Evolutionary conservation across 2,888 invertebrate genomes (phyloP).

Genomic region (Punctoribates punctum): DNA sequence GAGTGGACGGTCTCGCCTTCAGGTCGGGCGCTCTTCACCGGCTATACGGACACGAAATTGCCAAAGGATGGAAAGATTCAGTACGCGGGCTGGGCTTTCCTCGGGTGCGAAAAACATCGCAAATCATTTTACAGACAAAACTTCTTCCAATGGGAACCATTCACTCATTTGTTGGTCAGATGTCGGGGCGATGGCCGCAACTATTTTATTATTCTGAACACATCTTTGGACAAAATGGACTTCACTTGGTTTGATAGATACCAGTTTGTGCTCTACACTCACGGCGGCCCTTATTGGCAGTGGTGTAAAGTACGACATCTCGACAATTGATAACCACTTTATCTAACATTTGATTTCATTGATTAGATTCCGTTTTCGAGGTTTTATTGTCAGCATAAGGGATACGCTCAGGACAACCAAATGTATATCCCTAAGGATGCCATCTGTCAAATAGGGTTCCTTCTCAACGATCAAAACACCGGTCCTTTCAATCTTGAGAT

Average conservation of each 20-base stretch:
- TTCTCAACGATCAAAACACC: constrained; percentile 70
- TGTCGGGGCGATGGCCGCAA: constrained; percentile 90
- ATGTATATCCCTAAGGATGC: constrained; percentile 60
- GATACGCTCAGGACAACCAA: constrained; percentile 79
- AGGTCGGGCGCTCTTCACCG: constrained; percentile 52
- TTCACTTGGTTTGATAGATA: constrained; percentile 84
- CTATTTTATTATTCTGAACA: constrained; percentile 75
- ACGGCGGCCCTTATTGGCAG: constrained; percentile 99
- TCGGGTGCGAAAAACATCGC: constrained; percentile 6
- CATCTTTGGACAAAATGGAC: constrained; percentile 59
- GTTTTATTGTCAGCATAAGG: constrained; percentile 68
- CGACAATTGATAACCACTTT: background rate
- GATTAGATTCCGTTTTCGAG: constrained; percentile 91
- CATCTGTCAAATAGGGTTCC: constrained; percentile 74
- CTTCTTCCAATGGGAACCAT: constrained; percentile 69
- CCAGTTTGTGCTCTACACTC: constrained; percentile 79
- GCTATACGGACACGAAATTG: constrained; percentile 58
- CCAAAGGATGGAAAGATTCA: constrained; percentile 78
- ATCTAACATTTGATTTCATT: constrained; percentile 50
- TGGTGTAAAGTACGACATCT: constrained; percentile 64
- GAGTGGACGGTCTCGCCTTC: constrained; percentile 36
- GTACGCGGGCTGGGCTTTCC: constrained; percentile 35
- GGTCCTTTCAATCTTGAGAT: constrained; percentile 86
- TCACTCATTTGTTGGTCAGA: constrained; percentile 71
- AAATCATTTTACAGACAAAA: constrained; percentile 64